These are phyloP conservation scores for Zophobas atratus DNA, from an alignment of 1,140 invertebrate genomes.

Conservation along the genomic window DNA sequence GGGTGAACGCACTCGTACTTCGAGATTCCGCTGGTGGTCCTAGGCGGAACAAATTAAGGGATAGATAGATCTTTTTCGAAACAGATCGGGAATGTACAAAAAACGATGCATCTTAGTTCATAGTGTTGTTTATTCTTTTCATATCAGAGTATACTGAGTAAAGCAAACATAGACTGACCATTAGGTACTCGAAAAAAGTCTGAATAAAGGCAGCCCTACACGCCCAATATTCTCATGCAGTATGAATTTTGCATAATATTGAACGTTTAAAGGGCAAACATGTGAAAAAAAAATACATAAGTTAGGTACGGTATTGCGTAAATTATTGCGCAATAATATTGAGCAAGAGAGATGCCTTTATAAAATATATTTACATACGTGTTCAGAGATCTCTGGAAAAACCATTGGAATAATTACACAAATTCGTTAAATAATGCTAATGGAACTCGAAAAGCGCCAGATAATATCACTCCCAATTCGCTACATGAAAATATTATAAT, in stretches of 20 bases:
- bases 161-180: constrained; percentile 64
- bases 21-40: too few species aligned
- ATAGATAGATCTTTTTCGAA: too few species aligned
- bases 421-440: constrained; percentile 46
- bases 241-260: constrained; percentile 35
- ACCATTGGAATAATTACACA: constrained; percentile 63
- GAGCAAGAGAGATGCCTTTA: constrained; percentile 48
- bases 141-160: constrained; percentile 63
- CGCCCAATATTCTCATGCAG: constrained; percentile 45
- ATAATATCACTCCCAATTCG: constrained; percentile 11
- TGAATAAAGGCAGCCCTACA: constrained; percentile 49
- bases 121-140: constrained; percentile 58
- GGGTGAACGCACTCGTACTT: too few species aligned
- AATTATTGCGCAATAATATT: constrained; percentile 45
- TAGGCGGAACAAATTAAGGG: too few species aligned
- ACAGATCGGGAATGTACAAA: too few species aligned
- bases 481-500: constrained; percentile 32
- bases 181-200: constrained; percentile 61
- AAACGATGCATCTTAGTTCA: too few species aligned
- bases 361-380: constrained; percentile 62
- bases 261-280: constrained; percentile 29
- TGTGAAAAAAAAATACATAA: constrained; percentile 41
- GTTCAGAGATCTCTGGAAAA: constrained; percentile 64
- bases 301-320: constrained; percentile 31
- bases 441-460: constrained; percentile 34